A percentile compares a stretch with the other conserved stretches of the same genome.
Conservation (phyloP, 2,888 invertebrate genomes). For the Tuberolachnus salignus region DNA sequence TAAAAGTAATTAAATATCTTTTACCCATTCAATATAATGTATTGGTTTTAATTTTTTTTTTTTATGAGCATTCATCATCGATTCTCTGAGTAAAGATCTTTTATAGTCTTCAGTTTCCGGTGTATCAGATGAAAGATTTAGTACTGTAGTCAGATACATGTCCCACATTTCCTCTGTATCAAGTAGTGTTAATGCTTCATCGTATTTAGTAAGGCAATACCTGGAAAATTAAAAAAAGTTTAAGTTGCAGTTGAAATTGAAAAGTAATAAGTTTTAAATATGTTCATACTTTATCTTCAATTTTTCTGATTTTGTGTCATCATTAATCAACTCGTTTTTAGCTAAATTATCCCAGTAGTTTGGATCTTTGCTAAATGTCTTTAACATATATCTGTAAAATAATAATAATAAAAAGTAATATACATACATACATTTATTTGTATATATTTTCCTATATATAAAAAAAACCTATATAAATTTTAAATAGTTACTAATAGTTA, state of each 20-base stretch:
- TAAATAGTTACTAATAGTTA: no score
- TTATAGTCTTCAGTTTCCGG: slow-evolving; percentile 24
- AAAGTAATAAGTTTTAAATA: background rate
- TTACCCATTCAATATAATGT: slow-evolving; percentile 50
- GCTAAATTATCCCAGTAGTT: slow-evolving; percentile 46
- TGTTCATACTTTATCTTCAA: slow-evolving; percentile 27
- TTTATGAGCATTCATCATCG: slow-evolving; percentile 39
- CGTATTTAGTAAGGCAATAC: slow-evolving; percentile 32
- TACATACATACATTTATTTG: no score
- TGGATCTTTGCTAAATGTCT: slow-evolving; percentile 12
- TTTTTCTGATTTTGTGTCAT: slow-evolving; percentile 1
- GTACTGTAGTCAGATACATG: slow-evolving; percentile 32
- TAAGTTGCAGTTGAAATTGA: background rate
- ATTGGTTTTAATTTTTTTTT: slow-evolving; percentile 39
- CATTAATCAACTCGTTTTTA: background rate
- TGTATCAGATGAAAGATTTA: slow-evolving; percentile 14
- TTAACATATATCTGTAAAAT: slow-evolving; percentile 32
- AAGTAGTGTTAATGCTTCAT: slow-evolving; percentile 24
- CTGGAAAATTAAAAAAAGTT: slow-evolving; percentile 16
- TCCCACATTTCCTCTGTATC: slow-evolving; percentile 44
- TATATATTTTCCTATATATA: no score
- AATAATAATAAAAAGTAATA: background rate
- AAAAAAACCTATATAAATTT: no score
- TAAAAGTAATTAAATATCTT: background rate
- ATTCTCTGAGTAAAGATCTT: slow-evolving; percentile 31